Evolutionary conservation across 2,888 invertebrate genomes (phyloP), one percentile per base, ranked within the genome.

Genomic region (Galerucella pusilla): DNA sequence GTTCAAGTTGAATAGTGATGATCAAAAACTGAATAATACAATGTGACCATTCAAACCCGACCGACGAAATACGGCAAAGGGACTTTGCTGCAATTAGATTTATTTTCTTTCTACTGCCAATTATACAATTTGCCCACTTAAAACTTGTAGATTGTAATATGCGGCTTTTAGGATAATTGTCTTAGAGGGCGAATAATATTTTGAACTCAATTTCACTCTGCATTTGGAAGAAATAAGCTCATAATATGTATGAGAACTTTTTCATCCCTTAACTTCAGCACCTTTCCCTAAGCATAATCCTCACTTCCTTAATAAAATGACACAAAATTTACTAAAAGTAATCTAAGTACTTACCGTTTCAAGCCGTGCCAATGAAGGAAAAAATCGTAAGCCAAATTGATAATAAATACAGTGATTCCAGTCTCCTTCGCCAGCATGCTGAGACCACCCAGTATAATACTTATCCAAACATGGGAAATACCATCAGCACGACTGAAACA

Each of bases 351-450:
- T 67, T 67, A 93, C 93, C 91, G 91, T 86, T 90, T 93, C 74
- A 94, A 88, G 78, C 90, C 89, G 74, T 90, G 91, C 92, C 93
- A 93, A 82, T 93, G 91, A 74, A 93, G 90, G 86, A 93, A 94
- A 74, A 95, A 86, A 84, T 96, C 96, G 85, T 94, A 95, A 46
- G 92, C 90, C 67, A 94, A 89, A 88, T 96, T 96, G 83, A 96
- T 91, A 60, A 94, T 90, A 80, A 96, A 91, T 65, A 93, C 93
- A 0, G 94, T 95, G 74, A 96, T 90, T 12, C 96, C 96, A 3
- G 95, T 95, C 87, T 96, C 96, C 86, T 96, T 96, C 66, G 95
- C 94, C 81, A 96, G 89, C 94, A 96, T 94, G 83, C 94, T 93
- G 68, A 94, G 89, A 0, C 93, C 92, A 0, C 94, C 94, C 74